phyloP scores from a whole-genome alignment of 1,140 invertebrate genomes.

The Drosophila bipectinata region DNA sequence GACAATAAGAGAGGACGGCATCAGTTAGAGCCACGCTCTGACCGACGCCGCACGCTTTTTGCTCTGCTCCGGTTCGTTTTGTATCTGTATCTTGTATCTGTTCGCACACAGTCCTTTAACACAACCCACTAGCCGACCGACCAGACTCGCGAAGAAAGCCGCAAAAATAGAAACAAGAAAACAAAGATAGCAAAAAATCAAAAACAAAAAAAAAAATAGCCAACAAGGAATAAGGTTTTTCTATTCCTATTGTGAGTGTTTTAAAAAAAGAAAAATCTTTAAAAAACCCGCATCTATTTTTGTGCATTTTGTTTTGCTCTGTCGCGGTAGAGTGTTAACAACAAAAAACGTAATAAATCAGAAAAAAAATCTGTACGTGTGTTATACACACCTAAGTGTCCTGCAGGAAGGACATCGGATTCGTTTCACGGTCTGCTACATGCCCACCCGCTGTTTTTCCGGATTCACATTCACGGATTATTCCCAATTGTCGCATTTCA shows the following conservation, averaged over 20 bases:
- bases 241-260: slow-evolving; percentile 42
- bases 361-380: slow-evolving; percentile 54
- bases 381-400: slow-evolving; percentile 73
- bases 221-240: slow-evolving; percentile 28
- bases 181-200: slow-evolving; percentile 22
- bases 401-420: slow-evolving; percentile 58
- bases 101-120: slow-evolving; percentile 23
- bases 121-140: slow-evolving; percentile 22
- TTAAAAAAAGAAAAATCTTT: slow-evolving; percentile 4
- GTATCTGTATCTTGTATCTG: slow-evolving; percentile 16
- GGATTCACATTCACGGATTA: slow-evolving; percentile 45
- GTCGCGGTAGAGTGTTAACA: slow-evolving; percentile 16
- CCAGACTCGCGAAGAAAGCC: slow-evolving; percentile 17
- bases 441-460: slow-evolving; percentile 19
- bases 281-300: slow-evolving; percentile 27
- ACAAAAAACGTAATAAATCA: slow-evolving; percentile 27
- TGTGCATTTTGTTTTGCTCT: slow-evolving; percentile 44
- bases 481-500: slow-evolving; percentile 35
- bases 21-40: slow-evolving; percentile 66
- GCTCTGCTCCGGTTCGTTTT: slow-evolving; percentile 46
- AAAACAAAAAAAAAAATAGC: slow-evolving; percentile 29
- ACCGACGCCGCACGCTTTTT: slow-evolving; percentile 70
- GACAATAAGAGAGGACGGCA: slow-evolving; percentile 23
- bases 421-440: slow-evolving; percentile 10
- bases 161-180: slow-evolving; percentile 19